phyloP scores from a whole-genome alignment of 2,888 invertebrate genomes.

The Pediacus dermestoides region DNA sequence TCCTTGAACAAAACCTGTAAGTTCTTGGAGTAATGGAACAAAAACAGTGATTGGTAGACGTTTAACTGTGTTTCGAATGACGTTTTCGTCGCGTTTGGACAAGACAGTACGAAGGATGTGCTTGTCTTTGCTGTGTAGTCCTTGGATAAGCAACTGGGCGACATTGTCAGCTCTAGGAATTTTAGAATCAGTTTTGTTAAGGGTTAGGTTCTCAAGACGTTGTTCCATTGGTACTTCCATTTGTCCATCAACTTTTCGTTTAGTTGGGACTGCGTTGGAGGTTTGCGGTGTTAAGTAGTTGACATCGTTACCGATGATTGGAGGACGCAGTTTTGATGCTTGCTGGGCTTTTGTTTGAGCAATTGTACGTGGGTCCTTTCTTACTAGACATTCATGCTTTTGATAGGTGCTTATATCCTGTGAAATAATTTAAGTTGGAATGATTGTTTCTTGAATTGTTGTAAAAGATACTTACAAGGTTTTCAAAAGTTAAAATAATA shows the following conservation, averaged over 20 bases:
- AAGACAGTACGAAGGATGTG: slow-evolving; percentile 71
- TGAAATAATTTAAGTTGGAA: slow-evolving; percentile 15
- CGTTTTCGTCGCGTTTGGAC: slow-evolving; percentile 59
- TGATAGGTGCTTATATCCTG: slow-evolving; percentile 39
- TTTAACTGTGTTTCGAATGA: slow-evolving; percentile 71
- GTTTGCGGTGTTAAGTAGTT: slow-evolving; percentile 52
- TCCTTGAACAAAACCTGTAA: slow-evolving; percentile 64
- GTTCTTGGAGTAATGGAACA: slow-evolving; percentile 67
- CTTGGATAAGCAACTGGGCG: slow-evolving; percentile 77
- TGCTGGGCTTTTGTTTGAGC: slow-evolving; percentile 33
- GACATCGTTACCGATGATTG: slow-evolving; percentile 49
- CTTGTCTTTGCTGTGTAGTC: slow-evolving; percentile 79
- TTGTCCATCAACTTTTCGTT: slow-evolving; percentile 44
- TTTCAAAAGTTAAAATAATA: slow-evolving; percentile 58
- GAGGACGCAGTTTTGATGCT: slow-evolving; percentile 47
- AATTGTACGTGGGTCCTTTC: slow-evolving; percentile 44
- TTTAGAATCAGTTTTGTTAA: slow-evolving; percentile 57
- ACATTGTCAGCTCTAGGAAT: slow-evolving; percentile 67
- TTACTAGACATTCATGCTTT: slow-evolving; percentile 51
- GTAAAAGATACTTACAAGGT: slow-evolving; percentile 48
- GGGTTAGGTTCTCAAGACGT: slow-evolving; percentile 72
- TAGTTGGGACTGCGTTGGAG: slow-evolving; percentile 28
- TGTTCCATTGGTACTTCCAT: slow-evolving; percentile 77
- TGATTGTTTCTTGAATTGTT: slow-evolving; percentile 3
- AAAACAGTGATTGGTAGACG: slow-evolving; percentile 74